Conservation (phyloP, 2,888 invertebrate genomes). For the Clusia tigrina region DNA sequence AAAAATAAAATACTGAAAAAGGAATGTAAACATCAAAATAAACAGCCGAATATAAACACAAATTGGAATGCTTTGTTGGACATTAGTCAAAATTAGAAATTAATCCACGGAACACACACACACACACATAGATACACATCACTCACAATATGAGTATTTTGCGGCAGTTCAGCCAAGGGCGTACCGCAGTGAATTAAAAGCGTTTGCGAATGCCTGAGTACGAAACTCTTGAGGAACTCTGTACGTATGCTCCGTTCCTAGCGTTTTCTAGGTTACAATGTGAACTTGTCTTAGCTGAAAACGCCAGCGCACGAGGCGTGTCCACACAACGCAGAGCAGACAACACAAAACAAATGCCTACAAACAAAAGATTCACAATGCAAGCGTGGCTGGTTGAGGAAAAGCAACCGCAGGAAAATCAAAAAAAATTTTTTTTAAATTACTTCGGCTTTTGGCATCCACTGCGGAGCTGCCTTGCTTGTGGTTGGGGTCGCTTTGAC, state of each 20-base stretch:
- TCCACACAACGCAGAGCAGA: not conserved
- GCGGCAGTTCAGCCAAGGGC: not conserved
- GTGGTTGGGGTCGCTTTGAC: conserved; percentile 1
- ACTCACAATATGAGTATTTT: not conserved
- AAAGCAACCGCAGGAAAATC: conserved; percentile 31
- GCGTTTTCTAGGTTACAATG: not conserved
- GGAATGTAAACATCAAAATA: conserved; percentile 45
- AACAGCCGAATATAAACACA: conserved; percentile 47
- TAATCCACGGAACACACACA: conserved; percentile 45
- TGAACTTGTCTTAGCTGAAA: not conserved
- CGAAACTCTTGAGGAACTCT: too few species aligned
- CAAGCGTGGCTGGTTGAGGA: not conserved
- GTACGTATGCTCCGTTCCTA: not conserved
- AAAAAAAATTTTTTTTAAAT: conserved; percentile 36
- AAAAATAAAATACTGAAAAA: conserved; percentile 32
- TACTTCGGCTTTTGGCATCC: conserved; percentile 19
- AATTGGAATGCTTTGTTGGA: conserved; percentile 42
- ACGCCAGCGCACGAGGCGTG: conserved; percentile 3
- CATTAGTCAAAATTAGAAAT: conserved; percentile 55
- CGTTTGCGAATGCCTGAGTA: not conserved
- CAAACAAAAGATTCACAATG: not conserved
- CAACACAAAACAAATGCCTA: not conserved
- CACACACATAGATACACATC: conserved; percentile 8
- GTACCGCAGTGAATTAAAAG: not conserved
- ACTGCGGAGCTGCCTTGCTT: conserved; percentile 11